These are phyloP conservation scores for Gymnoscopelus braueri DNA, from an alignment of 2,797 vertebrate genomes.

Conservation along the genomic window DNA sequence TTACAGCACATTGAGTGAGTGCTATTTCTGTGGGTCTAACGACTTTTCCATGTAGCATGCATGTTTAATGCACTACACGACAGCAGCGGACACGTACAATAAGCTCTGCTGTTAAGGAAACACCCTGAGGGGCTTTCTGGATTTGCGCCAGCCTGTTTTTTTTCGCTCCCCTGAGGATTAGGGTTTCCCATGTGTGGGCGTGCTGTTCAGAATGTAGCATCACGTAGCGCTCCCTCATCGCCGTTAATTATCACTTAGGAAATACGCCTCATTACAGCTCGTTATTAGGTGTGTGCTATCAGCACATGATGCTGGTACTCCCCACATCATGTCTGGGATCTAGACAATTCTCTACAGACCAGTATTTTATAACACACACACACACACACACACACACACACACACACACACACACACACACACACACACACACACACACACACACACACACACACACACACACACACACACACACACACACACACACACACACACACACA, in stretches of 20 bases:
- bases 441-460: not conserved
- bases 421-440: not conserved
- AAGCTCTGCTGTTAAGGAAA: not conserved
- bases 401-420: not conserved
- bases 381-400: too few species aligned
- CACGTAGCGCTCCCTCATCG: not conserved
- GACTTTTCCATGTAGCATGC: not conserved
- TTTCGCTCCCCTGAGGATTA: not conserved
- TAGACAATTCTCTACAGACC: constrained; percentile 30
- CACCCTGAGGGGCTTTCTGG: not conserved
- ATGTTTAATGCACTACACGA: not conserved
- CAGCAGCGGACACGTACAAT: not conserved
- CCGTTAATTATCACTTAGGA: constrained; percentile 46
- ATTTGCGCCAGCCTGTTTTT: not conserved
- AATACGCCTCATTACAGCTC: constrained; percentile 36
- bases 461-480: not conserved
- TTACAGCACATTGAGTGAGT: too few species aligned
- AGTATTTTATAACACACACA: constrained; percentile 21
- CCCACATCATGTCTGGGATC: constrained; percentile 22
- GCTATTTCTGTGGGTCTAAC: constrained; percentile 3
- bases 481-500: not conserved
- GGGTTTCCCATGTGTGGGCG: too few species aligned
- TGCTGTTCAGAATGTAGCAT: constrained; percentile 6
- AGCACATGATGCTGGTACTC: constrained; percentile 31
- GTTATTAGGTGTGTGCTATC: constrained; percentile 30